Evolutionary conservation across 2,797 vertebrate genomes (phyloP), one percentile per base, ranked within the genome.

Genomic region (Enteromius mattozi): DNA sequence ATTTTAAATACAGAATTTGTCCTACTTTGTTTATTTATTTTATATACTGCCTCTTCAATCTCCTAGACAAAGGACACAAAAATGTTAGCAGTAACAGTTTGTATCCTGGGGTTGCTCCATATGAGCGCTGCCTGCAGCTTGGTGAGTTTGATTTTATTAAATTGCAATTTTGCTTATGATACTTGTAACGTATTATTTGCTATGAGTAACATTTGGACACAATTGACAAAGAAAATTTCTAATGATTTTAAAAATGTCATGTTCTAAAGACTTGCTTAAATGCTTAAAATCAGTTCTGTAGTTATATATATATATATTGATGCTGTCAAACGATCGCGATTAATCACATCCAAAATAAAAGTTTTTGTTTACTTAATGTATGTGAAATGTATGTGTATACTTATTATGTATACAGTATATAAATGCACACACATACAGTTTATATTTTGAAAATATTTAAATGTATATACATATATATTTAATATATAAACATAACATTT

Each of bases 11-110:
- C 3, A 27, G 2, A 6, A 61, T 63, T 27, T 30, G 27, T 61
- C 1, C 40, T 9, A 24, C 4, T 45, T 21, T 14, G 24, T 9
- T 21, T 13, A 1, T 33, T 56, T 8, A 54, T 75, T 56, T 40
- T 9, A 14, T 7, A 6, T 2, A 4, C 8, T n/a, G 6, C 45
- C 16, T 49, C 6, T 40, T 0, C n/a, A 78, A n/a, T 59, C 24
- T 21, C 2, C 37, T 61, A 2, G 17, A 47, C 4, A 80, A 51
- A 37, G 59, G 42, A 87, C 24, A 35, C 49, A 93, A 49, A 59
- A 71, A 95, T 95, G 94, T 87, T 92, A 51, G 69, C 69, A 0
- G 30, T 91, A 24, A 21, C 89, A 70, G 56, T 93, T 69, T 92
- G 33, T 80, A 21, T 89, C 37, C 40, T 93, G 87, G 77, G 70